Evolutionary conservation across 2,888 invertebrate genomes (phyloP), one percentile per base, ranked within the genome.

Genomic region (Xiphydria camelus): DNA sequence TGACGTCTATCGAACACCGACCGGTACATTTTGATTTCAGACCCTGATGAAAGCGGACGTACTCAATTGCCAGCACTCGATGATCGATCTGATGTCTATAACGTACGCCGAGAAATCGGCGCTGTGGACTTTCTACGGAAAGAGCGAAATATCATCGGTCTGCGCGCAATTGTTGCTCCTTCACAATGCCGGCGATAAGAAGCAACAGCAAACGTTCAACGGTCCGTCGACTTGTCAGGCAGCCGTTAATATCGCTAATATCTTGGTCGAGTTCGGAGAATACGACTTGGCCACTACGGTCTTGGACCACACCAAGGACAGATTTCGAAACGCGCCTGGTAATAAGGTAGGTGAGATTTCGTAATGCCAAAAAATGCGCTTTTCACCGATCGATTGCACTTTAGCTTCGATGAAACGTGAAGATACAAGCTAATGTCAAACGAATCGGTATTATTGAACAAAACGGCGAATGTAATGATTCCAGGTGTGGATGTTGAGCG

Each of bases 101-200:
- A 89, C 89, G 15, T 82, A 89, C 57, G 86, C 89, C 0, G 87
- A 92, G 75, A 87, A 90, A 57, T 86, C 92, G 1, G 89, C 91
- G 0, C 78, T 95, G 6, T 94, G 94, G 94, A 82, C 87, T 9
- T 82, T 91, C 42, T 94, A 93, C 70, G 95, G 95, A 1, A 89
- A 91, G 73, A 85, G 87, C 1, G 89, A 91, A 73, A 87, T 93
- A 83, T 86, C 89, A 0, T 87, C 88, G 0, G 78, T 94, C 22
- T 87, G 85, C 71, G 85, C 89, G 37, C 93, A 94, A 72, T 75
- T 92, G 9, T 76, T 93, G 25, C 78, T 94, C 1, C 84, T 88
- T 59, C 80, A 90, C 14, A 89, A 91, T 67, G 84, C 88, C 4
- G 86, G 88, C 69, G 79, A 80, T 49, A 72, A 74, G 31, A 72